These are phyloP conservation scores for Trichacis sp. DNA, from an alignment of 2,888 invertebrate species.

Conservation along the genomic window DNA sequence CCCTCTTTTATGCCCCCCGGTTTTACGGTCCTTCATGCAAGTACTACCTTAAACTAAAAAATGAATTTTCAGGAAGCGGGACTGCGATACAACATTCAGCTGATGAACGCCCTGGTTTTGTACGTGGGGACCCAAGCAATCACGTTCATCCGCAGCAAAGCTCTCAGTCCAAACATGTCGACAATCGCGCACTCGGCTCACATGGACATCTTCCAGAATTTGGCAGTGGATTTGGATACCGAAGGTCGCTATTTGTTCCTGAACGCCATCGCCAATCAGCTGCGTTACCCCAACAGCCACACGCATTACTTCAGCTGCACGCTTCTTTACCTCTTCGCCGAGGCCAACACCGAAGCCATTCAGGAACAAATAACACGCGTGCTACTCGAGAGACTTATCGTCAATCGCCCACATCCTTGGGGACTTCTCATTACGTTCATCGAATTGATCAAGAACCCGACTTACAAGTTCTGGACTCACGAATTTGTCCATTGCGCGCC, in stretches of 20 bases:
- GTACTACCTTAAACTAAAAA: no score
- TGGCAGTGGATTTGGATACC: conserved; percentile 97
- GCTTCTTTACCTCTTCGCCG: conserved; percentile 95
- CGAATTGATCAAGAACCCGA: conserved; percentile 97
- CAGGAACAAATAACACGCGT: conserved; percentile 99
- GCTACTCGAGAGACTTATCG: conserved; percentile 94
- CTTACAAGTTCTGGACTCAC: conserved; percentile 98
- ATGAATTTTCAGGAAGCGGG: conserved; percentile 82
- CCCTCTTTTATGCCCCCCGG: no score
- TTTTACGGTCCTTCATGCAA: no score
- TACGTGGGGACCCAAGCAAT: conserved; percentile 99
- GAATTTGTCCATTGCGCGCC: conserved; percentile 99
- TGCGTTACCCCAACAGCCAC: conserved; percentile 99
- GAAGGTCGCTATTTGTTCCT: conserved; percentile 98
- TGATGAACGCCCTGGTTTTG: conserved; percentile 97
- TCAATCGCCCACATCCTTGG: conserved; percentile 99
- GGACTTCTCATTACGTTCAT: conserved; percentile 98
- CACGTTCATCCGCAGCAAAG: conserved; percentile 88
- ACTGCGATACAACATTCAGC: conserved; percentile 91
- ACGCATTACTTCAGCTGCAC: conserved; percentile 99
- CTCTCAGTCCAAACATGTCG: conserved; percentile 93
- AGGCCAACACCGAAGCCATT: conserved; percentile 96
- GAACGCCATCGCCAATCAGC: conserved; percentile 98
- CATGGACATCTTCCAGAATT: conserved; percentile 99
- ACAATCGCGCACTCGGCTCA: conserved; percentile 99